A percentile compares a stretch with the other conserved stretches of the same genome.
These are phyloP conservation scores for Heliconius hewitsoni DNA, from an alignment of 1,140 invertebrate genomes.

Conservation along the genomic window DNA sequence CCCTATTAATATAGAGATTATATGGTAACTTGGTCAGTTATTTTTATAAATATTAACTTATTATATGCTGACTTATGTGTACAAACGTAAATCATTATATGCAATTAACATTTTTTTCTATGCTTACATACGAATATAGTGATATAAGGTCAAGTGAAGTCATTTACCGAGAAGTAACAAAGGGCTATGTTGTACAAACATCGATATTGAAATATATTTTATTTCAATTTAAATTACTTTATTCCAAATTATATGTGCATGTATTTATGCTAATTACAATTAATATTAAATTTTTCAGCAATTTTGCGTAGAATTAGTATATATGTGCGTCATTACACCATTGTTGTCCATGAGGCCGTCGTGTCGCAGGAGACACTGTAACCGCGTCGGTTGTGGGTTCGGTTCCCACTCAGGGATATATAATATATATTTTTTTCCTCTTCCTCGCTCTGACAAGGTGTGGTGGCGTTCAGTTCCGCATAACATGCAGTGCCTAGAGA, in stretches of 20 bases:
- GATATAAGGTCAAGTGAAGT: not conserved
- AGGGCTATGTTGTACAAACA: not conserved
- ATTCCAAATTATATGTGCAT: not conserved
- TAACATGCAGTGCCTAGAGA: no score
- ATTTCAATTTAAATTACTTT: not conserved
- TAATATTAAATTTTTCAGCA: not conserved
- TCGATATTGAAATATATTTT: not conserved
- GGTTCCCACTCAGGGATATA: no score
- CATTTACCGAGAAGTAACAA: not conserved
- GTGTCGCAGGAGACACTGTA: no score
- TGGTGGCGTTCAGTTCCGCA: no score
- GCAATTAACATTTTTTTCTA: conserved; percentile 1
- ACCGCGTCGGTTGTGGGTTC: no score
- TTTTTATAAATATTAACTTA: not conserved
- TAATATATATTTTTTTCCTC: no score
- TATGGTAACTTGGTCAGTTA: not conserved
- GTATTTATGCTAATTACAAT: no score
- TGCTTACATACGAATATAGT: not conserved
- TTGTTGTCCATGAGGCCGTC: no score
- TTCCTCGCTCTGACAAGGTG: no score
- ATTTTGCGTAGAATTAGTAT: not conserved
- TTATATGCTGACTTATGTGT: not conserved
- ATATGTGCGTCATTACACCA: no score
- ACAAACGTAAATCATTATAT: not conserved
- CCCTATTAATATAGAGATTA: not conserved